Percentiles rank a stretch among this genome's conserved stretches.
These are phyloP conservation scores for Priapulus caudatus DNA, from an alignment of 2,888 invertebrate genomes.

Conservation along the genomic window DNA sequence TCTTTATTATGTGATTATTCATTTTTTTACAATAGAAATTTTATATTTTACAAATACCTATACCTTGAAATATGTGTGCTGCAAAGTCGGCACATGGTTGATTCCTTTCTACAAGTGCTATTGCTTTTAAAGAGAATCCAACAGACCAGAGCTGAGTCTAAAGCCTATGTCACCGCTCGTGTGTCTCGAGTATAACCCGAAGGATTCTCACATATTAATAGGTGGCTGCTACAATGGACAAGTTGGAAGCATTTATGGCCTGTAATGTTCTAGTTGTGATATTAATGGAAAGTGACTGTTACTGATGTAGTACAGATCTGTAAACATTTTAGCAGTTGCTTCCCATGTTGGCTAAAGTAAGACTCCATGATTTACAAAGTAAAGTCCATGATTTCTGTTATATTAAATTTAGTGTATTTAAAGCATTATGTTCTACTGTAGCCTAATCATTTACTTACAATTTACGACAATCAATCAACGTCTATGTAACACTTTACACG, in stretches of 20 bases:
- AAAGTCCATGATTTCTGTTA: no score
- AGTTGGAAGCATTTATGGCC: conserved; percentile 30
- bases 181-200: conserved; percentile 73
- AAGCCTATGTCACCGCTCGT: conserved; percentile 63
- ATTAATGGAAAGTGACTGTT: background rate
- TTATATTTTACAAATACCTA: background rate
- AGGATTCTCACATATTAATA: conserved; percentile 51
- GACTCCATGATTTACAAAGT: background rate
- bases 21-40: no score
- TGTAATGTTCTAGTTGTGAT: background rate
- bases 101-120: conserved; percentile 5
- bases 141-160: conserved; percentile 62
- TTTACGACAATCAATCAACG: no score
- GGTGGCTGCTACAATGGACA: conserved; percentile 45
- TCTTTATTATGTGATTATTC: no score
- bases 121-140: conserved; percentile 60
- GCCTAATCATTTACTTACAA: no score
- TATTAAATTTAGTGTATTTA: no score
- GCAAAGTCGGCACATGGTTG: background rate
- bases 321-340: background rate
- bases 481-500: no score
- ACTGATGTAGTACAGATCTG: background rate
- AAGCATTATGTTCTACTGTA: no score
- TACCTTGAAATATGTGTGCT: background rate
- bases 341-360: conserved; percentile 6